Base-by-base conservation (phyloP, 2,113 vertebrate genomes). In the Cygnus buccinator region DNA sequence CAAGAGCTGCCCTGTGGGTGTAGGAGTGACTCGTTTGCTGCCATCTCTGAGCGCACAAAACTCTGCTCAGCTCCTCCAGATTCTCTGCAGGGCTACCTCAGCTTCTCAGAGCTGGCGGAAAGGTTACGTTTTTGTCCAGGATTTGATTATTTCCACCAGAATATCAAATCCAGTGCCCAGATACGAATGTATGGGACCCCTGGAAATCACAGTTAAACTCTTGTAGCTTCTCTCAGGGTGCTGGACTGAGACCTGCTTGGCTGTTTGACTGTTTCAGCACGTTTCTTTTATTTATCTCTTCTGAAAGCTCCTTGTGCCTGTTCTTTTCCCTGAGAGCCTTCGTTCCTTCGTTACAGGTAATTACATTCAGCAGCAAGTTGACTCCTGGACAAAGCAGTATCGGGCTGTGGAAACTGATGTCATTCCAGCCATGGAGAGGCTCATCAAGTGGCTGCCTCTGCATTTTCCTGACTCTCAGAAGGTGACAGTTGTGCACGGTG, bases 381-480 rank as follows among this genome's bases (percentile, higher is more conserved):
- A 97, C 72, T 97, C 55, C 39, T 99, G 98, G 98, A 98, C 93
- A 19, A 95, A 98, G 86, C 98, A 98, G 44, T 99, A 98, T 54
- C 96, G 97, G 85, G 97, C 98, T 58, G 87, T 92, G 2, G 98
- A 98, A 82, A 98, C 97, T 19, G 89, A 55, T 0, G n/a, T 87
- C 12, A 97, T 98, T 90, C 98, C 98, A 6, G 95, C 97, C 0
- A 98, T 99, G 98, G 98, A 99, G 93, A 97, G 98, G 78, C 98
- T 99, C 73, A 97, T 98, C 2, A 33, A 97, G 20, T 99, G 98
- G 99, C 97, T 99, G 50, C 98, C 98, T 5, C 92, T 93, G 61
- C 98, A 98, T 87, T 93, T 98, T 5, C 98, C 99, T 14, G 59
- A 65, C 16, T 90, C 96, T 31, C 97, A 98, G 93, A 96, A 39